Evolutionary conservation across 2,113 vertebrate species (phyloP).

Genomic region (Ailuropoda melanoleuca): DNA sequence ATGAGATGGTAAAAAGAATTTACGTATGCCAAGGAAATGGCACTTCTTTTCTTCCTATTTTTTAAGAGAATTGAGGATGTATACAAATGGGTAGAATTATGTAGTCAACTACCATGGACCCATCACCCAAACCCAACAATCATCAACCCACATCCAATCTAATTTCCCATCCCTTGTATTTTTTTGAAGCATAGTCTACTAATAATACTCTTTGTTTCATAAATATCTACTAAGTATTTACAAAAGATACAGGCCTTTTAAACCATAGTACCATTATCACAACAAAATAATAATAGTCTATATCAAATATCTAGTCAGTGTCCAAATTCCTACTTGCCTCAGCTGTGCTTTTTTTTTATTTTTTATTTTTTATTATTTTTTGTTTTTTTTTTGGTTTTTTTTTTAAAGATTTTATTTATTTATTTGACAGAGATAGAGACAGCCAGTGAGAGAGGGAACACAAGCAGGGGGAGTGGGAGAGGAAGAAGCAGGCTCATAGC

Average conservation of each 20-base stretch:
- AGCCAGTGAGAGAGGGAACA: too few relatives aligned
- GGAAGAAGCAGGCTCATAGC: too few relatives aligned
- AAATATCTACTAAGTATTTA: not conserved
- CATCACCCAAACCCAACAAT: not conserved
- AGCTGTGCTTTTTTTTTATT: not conserved
- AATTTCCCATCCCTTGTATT: not conserved
- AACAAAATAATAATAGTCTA: not conserved
- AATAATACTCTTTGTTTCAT: slow-evolving; percentile 15
- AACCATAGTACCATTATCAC: not conserved
- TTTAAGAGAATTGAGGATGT: slow-evolving; percentile 14
- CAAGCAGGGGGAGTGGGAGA: too few relatives aligned
- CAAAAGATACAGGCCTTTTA: not conserved
- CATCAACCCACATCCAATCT: not conserved
- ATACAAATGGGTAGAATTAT: not conserved
- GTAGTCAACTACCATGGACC: not conserved
- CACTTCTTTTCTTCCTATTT: not conserved
- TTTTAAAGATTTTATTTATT: too few relatives aligned
- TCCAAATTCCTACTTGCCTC: slow-evolving; percentile 38
- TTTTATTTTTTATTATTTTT: slow-evolving; percentile 20
- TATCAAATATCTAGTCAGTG: not conserved
- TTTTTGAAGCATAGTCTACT: slow-evolving; percentile 19
- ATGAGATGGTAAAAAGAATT: not conserved
- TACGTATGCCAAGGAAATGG: slow-evolving; percentile 6
- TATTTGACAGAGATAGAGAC: too few relatives aligned
- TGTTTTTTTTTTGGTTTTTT: too few relatives aligned